Percentiles rank a stretch among this genome's conserved stretches.
These are phyloP conservation scores for Gerris lacustris DNA, from an alignment of 2,888 invertebrate species.

Conservation along the genomic window DNA sequence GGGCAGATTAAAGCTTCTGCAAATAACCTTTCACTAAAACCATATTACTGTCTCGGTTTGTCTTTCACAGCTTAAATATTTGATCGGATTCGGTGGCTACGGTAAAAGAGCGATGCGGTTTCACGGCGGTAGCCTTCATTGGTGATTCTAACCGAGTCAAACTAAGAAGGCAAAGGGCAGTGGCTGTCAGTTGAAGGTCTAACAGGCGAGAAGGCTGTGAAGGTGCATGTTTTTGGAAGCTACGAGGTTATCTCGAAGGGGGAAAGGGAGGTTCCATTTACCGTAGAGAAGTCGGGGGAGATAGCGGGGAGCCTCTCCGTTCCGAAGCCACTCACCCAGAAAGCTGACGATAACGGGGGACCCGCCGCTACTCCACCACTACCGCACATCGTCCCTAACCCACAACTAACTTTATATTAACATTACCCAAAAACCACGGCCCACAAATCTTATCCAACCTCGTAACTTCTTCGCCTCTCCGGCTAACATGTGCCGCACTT, in stretches of 20 bases:
- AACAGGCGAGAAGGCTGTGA: not conserved
- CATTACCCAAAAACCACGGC: conserved; percentile 10
- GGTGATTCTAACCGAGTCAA: too few species aligned
- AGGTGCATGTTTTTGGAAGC: not conserved
- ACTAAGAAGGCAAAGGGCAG: not conserved
- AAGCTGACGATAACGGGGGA: conserved; percentile 21
- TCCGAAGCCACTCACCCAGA: conserved; percentile 21
- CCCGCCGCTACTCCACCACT: conserved; percentile 18
- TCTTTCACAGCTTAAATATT: too few species aligned
- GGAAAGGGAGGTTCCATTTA: not conserved
- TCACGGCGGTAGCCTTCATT: too few species aligned
- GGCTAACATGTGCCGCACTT: too few species aligned
- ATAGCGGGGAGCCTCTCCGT: conserved; percentile 15
- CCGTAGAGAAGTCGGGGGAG: not conserved
- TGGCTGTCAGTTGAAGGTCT: not conserved
- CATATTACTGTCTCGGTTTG: too few species aligned
- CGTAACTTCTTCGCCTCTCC: too few species aligned
- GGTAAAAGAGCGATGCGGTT: too few species aligned
- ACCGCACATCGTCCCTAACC: conserved; percentile 1
- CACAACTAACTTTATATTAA: conserved; percentile 20
- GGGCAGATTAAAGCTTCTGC: too few species aligned
- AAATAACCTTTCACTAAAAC: too few species aligned
- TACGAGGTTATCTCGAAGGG: not conserved
- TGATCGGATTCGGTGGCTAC: too few species aligned
- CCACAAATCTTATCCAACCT: too few species aligned